phyloP scores from a whole-genome alignment of 2,113 vertebrate genomes.

The Dicentrarchus labrax region DNA sequence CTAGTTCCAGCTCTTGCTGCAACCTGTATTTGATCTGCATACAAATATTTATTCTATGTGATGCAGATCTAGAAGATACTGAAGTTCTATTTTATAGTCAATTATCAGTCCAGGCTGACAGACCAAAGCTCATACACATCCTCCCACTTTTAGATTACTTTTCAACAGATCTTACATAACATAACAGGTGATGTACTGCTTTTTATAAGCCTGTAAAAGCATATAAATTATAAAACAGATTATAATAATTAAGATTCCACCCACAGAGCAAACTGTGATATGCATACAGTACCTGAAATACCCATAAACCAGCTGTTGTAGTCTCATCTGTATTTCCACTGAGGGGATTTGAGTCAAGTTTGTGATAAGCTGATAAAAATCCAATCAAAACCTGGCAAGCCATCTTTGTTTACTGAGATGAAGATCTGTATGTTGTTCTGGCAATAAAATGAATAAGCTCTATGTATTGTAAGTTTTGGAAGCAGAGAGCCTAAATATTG shows the following conservation, averaged over 20 bases:
- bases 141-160: not conserved
- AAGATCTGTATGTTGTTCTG: slow-evolving; percentile 2
- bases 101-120: not conserved
- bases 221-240: not conserved
- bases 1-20: not conserved
- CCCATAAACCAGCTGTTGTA: not conserved
- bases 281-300: not conserved
- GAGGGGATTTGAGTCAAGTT: slow-evolving; percentile 17
- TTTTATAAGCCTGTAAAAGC: not conserved
- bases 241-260: slow-evolving; percentile 32
- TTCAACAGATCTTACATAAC: not conserved
- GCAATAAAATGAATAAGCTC: not conserved
- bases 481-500: not conserved
- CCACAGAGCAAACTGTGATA: slow-evolving; percentile 20
- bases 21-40: not conserved
- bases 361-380: slow-evolving; percentile 21
- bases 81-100: not conserved
- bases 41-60: not conserved
- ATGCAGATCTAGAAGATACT: too few species aligned
- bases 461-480: not conserved
- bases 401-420: slow-evolving; percentile 12
- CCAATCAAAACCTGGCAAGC: slow-evolving; percentile 29
- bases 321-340: not conserved
- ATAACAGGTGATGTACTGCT: not conserved
- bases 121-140: too few species aligned